phyloP scores from a whole-genome alignment of 92 coral and sea anemone species.

The Heteractis magnifica region DNA sequence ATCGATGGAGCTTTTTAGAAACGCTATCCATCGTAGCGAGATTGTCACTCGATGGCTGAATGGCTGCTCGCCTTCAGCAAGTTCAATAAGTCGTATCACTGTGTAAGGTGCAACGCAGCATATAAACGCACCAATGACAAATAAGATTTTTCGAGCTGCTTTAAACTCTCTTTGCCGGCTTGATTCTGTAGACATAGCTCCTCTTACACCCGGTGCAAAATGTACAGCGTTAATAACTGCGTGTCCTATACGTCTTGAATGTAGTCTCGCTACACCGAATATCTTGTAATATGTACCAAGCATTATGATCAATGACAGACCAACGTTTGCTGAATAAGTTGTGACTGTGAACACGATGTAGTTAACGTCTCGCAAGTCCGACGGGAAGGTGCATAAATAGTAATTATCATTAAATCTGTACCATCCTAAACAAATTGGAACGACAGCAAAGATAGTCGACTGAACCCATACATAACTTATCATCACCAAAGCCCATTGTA shows the following conservation, averaged over 20 bases:
- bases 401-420: conserved; percentile 70
- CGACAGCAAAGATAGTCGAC: conserved; percentile 67
- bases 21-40: conserved; percentile 81
- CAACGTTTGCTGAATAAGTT: conserved; percentile 79
- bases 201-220: conserved; percentile 66
- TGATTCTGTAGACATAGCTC: conserved; percentile 72
- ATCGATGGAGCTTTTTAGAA: conserved; percentile 84
- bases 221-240: conserved; percentile 82
- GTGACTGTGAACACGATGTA: conserved; percentile 66
- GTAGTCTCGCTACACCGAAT: conserved; percentile 88
- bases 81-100: conserved; percentile 67
- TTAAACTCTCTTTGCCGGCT: conserved; percentile 94
- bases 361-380: conserved; percentile 51
- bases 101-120: conserved; percentile 96
- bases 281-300: conserved; percentile 80
- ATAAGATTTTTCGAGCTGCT: conserved; percentile 93
- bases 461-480: conserved; percentile 85
- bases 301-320: conserved; percentile 72
- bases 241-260: conserved; percentile 93
- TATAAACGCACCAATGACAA: conserved; percentile 90
- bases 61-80: conserved; percentile 40
- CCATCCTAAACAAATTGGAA: conserved; percentile 82
- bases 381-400: conserved; percentile 86
- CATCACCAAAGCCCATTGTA: conserved; percentile 81
- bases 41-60: conserved; percentile 61